These are phyloP conservation scores for Stictocephala bisonia DNA, from an alignment of 2,888 invertebrate species.

Conservation along the genomic window DNA sequence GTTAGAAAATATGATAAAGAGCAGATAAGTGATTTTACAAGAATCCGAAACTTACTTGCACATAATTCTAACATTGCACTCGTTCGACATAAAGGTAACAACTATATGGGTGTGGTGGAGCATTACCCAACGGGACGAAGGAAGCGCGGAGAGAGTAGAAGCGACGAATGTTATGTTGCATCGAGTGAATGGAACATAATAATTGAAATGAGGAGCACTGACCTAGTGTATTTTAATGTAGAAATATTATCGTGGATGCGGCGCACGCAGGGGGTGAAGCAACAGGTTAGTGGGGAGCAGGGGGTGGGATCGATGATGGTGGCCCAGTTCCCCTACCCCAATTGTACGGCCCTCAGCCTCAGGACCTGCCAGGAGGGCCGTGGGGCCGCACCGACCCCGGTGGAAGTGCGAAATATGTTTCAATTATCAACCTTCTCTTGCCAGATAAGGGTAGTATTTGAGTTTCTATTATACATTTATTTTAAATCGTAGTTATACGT, in stretches of 20 bases:
- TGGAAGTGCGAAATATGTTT: no score
- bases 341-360: slow-evolving; percentile 1
- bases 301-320: slow-evolving; percentile 17
- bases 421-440: no score
- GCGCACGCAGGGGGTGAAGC: slow-evolving; percentile 28
- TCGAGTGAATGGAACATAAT: slow-evolving; percentile 40
- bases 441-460: no score
- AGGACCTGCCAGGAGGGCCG: slow-evolving; percentile 6
- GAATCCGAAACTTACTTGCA: no score
- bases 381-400: no score
- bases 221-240: slow-evolving; percentile 43
- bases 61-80: no score
- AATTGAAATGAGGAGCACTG: slow-evolving; percentile 36
- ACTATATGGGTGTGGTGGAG: no score
- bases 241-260: slow-evolving; percentile 39
- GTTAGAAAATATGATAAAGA: no score
- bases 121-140: slow-evolving; percentile 43
- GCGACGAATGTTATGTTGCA: slow-evolving; percentile 11
- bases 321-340: slow-evolving; percentile 36
- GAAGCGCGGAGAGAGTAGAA: slow-evolving; percentile 28
- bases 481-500: no score
- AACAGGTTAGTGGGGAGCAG: slow-evolving; percentile 5
- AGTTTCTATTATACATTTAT: no score
- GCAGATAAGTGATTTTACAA: no score
- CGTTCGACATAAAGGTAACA: no score